Base-by-base conservation (phyloP, 2,113 vertebrate species). In the Chaetorhynchus papuensis region DNA sequence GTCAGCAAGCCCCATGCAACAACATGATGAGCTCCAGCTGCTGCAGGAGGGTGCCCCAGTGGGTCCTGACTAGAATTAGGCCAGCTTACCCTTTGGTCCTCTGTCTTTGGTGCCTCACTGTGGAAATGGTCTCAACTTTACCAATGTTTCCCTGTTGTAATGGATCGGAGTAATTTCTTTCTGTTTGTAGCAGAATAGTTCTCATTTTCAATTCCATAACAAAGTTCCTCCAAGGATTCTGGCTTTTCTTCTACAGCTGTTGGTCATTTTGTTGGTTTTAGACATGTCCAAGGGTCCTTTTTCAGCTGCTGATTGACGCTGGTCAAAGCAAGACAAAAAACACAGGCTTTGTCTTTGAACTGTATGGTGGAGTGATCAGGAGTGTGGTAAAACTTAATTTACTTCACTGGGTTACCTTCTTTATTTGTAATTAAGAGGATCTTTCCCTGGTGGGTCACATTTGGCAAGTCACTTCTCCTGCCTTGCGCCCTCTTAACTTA, bases 91-190 rank as follows among this genome's bases (percentile, higher is more conserved):
- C 10, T 80, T 70, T 75, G 1, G 0, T 49, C 14, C 45, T 47
- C 42, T 11, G 0, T 53, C 35, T 82, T 54, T 28, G 13, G 28
- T 77, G 15, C 19, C n/a, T 68, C 0, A 0, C 11, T 2, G 0
- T 30, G 54, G 82, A 83, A 75, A n/a, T 19, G 3, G 0, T 37
- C 57, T 79, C 22, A 83, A 14, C 18, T 50, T 72, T 42, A 45
- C 49, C 17, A 17, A 1, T 39, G 6, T 77, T 90, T 44, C 74
- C 7, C 9, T 71, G 1, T 59, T 89, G 35, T 74, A 68, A 35
- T 42, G 11, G 12, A 11, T 53, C 30, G 61, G 47, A 49, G 10
- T 45, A 7, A 45, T 77, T 86, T 83, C 3, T 54, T 86, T 81
- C 54, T 65, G 8, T 53, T 78, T 69, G 23, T 30, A n/a, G 23